Conservation (phyloP, 2,888 invertebrate species). For the Eucera pruinosa region DNA sequence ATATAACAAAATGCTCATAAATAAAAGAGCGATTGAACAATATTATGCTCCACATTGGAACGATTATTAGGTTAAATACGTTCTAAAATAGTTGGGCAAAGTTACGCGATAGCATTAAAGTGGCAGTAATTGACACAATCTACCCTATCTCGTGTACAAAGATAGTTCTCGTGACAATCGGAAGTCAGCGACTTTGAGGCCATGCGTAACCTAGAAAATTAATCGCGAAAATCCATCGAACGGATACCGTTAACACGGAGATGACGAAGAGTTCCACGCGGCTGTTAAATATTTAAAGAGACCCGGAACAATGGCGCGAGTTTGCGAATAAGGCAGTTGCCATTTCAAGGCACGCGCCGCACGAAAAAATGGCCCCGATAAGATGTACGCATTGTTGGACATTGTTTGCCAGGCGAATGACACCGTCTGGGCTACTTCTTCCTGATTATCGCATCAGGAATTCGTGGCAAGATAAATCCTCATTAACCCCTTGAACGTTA, state of each 20-base stretch:
- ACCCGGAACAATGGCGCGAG: constrained; percentile 76
- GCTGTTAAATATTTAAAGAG: constrained; percentile 83
- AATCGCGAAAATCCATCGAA: constrained; percentile 61
- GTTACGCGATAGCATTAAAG: too few relatives aligned
- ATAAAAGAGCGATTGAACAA: too few relatives aligned
- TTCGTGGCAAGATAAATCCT: neutral
- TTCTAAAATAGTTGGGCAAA: too few relatives aligned
- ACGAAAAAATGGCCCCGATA: constrained; percentile 39
- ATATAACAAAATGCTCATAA: too few relatives aligned
- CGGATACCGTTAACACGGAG: constrained; percentile 72
- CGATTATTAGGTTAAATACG: too few relatives aligned
- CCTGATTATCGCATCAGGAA: neutral
- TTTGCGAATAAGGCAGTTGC: constrained; percentile 67
- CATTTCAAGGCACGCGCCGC: constrained; percentile 40
- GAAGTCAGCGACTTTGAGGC: constrained; percentile 20
- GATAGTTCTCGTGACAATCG: constrained; percentile 8
- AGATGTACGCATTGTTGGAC: constrained; percentile 28
- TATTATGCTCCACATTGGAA: too few relatives aligned
- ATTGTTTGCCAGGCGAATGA: constrained; percentile 26
- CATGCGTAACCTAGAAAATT: constrained; percentile 66
- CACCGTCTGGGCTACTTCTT: constrained; percentile 37
- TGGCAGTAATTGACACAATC: too few relatives aligned
- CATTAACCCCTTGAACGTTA: too few relatives aligned
- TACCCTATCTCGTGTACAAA: too few relatives aligned
- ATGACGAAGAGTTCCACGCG: constrained; percentile 69